Evolutionary conservation across 2,113 vertebrate genomes (phyloP), one percentile per base, ranked within the genome.

Genomic region (Pampusana beccarii): DNA sequence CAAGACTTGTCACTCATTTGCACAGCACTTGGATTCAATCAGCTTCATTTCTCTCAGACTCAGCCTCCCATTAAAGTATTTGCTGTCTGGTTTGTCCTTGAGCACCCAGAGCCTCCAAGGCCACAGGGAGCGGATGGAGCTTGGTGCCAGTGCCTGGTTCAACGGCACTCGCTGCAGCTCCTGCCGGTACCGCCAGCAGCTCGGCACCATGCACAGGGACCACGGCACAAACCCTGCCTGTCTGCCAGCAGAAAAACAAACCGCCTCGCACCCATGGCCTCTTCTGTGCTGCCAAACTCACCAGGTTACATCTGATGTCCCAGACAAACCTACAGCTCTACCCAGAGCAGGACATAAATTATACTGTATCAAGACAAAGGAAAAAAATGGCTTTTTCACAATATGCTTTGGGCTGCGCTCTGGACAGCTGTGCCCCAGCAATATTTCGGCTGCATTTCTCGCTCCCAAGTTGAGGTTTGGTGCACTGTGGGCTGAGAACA

Each of bases 341-440:
- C 46, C 69, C 34, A 56, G 13, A 51, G 48, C 80, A 10, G 14
- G 2, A 9, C 50, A 54, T 44, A 40, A 42, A 25, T 33, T 18
- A 11, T 60, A 61, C 24, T 36, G 2, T 11, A 29, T 21, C 70
- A 25, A 61, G 7, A 57, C 50, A 15, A 40, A 46, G 48, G 17
- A 33, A 2, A 36, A 36, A 80, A 74, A 14, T 4, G 11, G 24
- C 15, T 72, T 84, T 77, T 61, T 1, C 38, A 16, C 9, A 18
- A 25, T 1, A 1, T 11, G 25, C 16, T n/a, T 33, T 0, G 0
- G 26, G 34, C 36, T 48, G 51, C 19, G 1, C 28, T 20, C 48
- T 7, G 17, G n/a, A 6, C 1, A 54, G 38, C 74, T 40, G 46
- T 54, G 53, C 38, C 60, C 50, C 3, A 0, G 65, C 33, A 33